These are phyloP conservation scores for Leucophenga maculata DNA, from an alignment of 2,888 invertebrate species.

Conservation along the genomic window DNA sequence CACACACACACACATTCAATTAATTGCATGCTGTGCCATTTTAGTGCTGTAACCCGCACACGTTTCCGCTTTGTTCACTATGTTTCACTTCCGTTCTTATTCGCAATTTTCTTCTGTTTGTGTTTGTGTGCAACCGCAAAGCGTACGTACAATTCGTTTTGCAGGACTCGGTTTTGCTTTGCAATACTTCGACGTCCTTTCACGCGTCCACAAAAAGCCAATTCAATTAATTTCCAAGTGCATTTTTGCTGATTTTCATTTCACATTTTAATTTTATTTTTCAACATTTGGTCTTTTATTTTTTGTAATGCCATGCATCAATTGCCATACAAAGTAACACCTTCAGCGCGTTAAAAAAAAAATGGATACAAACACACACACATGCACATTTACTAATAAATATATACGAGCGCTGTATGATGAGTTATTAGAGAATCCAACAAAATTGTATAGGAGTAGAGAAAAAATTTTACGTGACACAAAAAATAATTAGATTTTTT, in stretches of 20 bases:
- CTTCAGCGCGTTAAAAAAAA: constrained; percentile 34
- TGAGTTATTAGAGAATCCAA: constrained; percentile 8
- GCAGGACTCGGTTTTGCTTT: constrained; percentile 15
- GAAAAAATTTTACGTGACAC: no score
- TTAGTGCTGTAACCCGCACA: no score
- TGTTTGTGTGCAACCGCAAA: constrained; percentile 55
- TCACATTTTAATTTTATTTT: background rate
- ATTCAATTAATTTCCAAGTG: constrained; percentile 63
- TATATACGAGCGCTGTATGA: background rate
- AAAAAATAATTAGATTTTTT: no score
- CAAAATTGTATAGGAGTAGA: background rate
- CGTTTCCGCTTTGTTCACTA: no score
- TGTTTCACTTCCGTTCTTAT: background rate
- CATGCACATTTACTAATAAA: constrained; percentile 13
- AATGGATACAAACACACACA: constrained; percentile 10
- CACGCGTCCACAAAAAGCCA: constrained; percentile 47
- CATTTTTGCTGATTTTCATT: constrained; percentile 38
- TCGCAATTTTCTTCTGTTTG: background rate
- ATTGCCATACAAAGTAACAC: constrained; percentile 12
- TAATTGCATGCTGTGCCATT: constrained; percentile 9
- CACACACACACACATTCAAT: constrained; percentile 15
- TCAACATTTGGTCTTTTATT: background rate
- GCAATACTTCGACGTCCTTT: background rate
- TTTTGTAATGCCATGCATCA: background rate
- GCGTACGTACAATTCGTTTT: constrained; percentile 35